Base-by-base conservation (phyloP, 2,797 vertebrate genomes). In the Synanceia verrucosa region DNA sequence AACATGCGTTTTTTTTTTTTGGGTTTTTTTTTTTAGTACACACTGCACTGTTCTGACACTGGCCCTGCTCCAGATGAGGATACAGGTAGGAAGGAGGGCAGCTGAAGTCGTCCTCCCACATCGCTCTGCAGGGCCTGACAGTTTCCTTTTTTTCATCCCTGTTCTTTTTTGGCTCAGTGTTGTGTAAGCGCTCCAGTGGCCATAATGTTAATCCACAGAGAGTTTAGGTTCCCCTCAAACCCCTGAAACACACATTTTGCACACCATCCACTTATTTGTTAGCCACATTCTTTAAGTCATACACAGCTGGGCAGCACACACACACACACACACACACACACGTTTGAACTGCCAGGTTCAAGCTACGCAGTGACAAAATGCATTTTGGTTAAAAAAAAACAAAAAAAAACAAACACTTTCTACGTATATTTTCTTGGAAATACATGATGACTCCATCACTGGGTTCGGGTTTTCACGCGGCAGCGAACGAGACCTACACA, bases 1-100 rank as follows among this genome's bases (percentile, higher is more conserved):
- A 86, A 89, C 93, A 93, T 94, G 93, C 94, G 91, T 85, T 88
- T 56, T 85, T 78, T 66, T 31, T 26, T 46, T 24, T 37, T 44
- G 9, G 3, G n/a, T n/a, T n/a, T n/a, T n/a, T n/a, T n/a, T n/a
- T n/a, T 41, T 41, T 41, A 82, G 76, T 43, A 82, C 65, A 62
- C 76, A 55, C 74, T 73, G 63, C 76, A 55, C 74, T 73, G 63
- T 70, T 87, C 81, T 75, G 81, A 80, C 65, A 36, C 76, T 76
- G 74, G 85, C 64, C 70, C 66, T 3, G 55, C 12, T 70, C 77
- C 79, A 76, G 75, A 7, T 72, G 47, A 72, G 77, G 83, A 70
- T 52, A 36, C 79, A 78, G 85, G 83, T 85, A 82, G 65, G 58
- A 83, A 82, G 65, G 58, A 83, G 56, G 68, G 82, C 86, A 79